Conservation (phyloP, 2,113 vertebrate species). For the Crotalus viridis region DNA sequence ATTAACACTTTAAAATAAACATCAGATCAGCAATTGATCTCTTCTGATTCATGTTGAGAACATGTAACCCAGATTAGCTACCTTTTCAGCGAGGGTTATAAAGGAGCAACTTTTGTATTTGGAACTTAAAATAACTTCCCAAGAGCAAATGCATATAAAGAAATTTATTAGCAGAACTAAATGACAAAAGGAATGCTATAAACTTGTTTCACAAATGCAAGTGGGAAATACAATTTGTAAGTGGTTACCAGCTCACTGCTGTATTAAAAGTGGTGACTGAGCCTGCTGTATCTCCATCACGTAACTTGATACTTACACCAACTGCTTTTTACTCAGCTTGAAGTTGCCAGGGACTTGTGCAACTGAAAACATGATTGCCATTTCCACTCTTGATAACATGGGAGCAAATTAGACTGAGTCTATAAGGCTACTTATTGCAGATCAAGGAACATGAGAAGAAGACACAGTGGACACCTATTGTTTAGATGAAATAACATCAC, state of each 20-base stretch:
- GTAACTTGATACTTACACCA: background rate
- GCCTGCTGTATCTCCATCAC: background rate
- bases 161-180: conserved; percentile 25
- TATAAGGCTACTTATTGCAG: background rate
- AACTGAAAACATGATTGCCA: background rate
- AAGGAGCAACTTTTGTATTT: conserved; percentile 28
- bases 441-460: background rate
- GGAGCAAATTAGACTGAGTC: background rate
- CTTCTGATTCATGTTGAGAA: background rate
- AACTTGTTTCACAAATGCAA: background rate
- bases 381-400: background rate
- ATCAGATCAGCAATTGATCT: background rate
- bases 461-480: background rate
- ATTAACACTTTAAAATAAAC: conserved; percentile 53
- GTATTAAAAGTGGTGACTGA: background rate
- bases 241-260: background rate
- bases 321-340: background rate
- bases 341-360: background rate
- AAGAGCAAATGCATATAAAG: background rate
- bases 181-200: background rate
- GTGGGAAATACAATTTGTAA: background rate
- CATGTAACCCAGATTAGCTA: conserved; percentile 76
- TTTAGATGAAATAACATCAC: background rate
- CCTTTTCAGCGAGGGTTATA: conserved; percentile 60
- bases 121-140: conserved; percentile 19